Evolutionary conservation across 2,797 vertebrate species (phyloP).

Genomic region (Otolemur crassicaudatus): DNA sequence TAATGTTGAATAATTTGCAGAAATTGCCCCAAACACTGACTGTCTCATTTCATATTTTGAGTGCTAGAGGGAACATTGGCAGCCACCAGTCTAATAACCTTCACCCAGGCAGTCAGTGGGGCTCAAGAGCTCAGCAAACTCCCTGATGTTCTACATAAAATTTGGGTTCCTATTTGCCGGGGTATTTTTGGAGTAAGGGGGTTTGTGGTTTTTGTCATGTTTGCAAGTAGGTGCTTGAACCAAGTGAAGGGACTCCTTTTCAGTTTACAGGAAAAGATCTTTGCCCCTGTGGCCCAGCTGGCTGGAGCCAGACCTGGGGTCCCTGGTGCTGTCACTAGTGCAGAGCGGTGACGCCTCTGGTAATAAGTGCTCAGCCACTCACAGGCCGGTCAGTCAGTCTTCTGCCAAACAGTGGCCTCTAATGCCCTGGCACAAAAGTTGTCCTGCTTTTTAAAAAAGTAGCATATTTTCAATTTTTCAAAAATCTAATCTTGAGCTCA

Average conservation of each 20-base stretch:
- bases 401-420: background rate
- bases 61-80: background rate
- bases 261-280: background rate
- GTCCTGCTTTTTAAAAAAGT: background rate
- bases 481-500: conserved; percentile 21
- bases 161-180: background rate
- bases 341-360: too few relatives aligned
- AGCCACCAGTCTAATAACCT: background rate
- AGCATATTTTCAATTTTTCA: background rate
- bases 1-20: conserved; percentile 9
- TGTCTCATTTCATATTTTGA: background rate
- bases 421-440: conserved; percentile 13
- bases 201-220: conserved; percentile 8
- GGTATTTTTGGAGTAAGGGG: background rate
- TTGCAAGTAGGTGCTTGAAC: background rate
- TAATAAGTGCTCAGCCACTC: background rate
- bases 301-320: background rate
- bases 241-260: background rate
- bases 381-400: background rate
- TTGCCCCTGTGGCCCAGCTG: background rate
- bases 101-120: background rate
- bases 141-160: background rate
- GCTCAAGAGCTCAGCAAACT: background rate
- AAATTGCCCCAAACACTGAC: background rate
- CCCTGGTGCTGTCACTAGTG: background rate